Evolutionary conservation across 2,797 vertebrate genomes (phyloP), one percentile per base, ranked within the genome.

Genomic region (Yasuhikotakia modesta): DNA sequence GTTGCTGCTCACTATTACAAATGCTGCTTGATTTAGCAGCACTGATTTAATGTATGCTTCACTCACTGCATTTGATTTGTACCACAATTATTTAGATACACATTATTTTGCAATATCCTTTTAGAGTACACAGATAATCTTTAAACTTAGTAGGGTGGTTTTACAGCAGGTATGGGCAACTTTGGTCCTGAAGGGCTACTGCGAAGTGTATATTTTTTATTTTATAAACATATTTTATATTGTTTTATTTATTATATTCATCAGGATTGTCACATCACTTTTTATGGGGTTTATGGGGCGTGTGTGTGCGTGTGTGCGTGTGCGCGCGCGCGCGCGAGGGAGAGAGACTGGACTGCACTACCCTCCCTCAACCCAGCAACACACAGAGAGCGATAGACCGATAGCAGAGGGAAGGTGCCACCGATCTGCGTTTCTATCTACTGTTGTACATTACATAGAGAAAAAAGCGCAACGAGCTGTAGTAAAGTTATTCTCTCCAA

Each of bases 211-310:
- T 27, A 27, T n/a, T n/a, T n/a, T n/a, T 32, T 35, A 35, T 35
- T 35, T 35, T 35, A 35, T 27, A 27, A 2, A 27, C 27, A 27
- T 27, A 27, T 27, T 27, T 27, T 27, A 27, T 27, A 27, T 27
- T 2, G 4, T 2, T 27, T 2, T 27, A 27, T 35, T 4, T 35
- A 35, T 5, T 35, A 35, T 4, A 35, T 5, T 35, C 4, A 35
- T 35, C 24, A 13, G 19, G 21, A 17, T 70, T 60, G 27, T 50
- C 75, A 17, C 21, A 71, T 65, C 46, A 65, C 73, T 48, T 22
- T 80, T 64, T 72, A 83, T 35, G 82, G 27, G 81, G 57, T 45
- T 69, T 73, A 48, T 70, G 19, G 43, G 53, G 12, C n/a, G 52
- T 27, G 27, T 27, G 27, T 27, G 27, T 27, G 27, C 4, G 27